phyloP scores from a whole-genome alignment of 2,113 vertebrate species.

The Myotis lucifugus region DNA sequence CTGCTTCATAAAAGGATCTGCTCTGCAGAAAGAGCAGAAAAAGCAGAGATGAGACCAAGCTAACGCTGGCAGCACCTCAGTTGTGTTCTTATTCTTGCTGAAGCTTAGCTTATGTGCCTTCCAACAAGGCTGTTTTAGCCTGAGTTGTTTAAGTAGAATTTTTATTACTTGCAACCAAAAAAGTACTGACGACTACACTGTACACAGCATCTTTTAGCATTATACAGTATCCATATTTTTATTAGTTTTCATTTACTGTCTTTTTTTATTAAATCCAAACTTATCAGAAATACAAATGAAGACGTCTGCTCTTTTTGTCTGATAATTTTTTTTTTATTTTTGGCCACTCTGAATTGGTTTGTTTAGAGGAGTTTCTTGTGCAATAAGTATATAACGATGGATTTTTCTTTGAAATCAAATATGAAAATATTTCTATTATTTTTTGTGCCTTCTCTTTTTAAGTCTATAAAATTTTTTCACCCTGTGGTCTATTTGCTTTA shows the following conservation, averaged over 20 bases:
- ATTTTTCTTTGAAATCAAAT: slow-evolving; percentile 19
- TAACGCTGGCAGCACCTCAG: neutral
- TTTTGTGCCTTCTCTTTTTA: neutral
- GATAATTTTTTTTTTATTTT: neutral
- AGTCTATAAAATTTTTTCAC: neutral
- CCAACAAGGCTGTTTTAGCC: neutral
- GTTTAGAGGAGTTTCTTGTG: neutral
- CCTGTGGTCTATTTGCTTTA: neutral
- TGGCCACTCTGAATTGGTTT: neutral
- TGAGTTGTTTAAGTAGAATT: neutral
- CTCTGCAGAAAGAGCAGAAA: neutral
- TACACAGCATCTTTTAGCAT: neutral
- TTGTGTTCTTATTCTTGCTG: neutral
- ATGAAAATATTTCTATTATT: neutral
- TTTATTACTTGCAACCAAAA: neutral
- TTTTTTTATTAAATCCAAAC: neutral
- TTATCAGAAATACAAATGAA: neutral
- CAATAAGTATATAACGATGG: neutral
- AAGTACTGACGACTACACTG: neutral
- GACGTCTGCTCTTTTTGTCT: neutral
- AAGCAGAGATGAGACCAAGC: neutral
- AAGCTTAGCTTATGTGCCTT: neutral
- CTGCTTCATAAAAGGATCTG: neutral
- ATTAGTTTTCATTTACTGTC: neutral
- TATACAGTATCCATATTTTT: neutral